These are phyloP conservation scores for Eupleurogrammus muticus DNA, from an alignment of 2,797 vertebrate species.

Conservation along the genomic window DNA sequence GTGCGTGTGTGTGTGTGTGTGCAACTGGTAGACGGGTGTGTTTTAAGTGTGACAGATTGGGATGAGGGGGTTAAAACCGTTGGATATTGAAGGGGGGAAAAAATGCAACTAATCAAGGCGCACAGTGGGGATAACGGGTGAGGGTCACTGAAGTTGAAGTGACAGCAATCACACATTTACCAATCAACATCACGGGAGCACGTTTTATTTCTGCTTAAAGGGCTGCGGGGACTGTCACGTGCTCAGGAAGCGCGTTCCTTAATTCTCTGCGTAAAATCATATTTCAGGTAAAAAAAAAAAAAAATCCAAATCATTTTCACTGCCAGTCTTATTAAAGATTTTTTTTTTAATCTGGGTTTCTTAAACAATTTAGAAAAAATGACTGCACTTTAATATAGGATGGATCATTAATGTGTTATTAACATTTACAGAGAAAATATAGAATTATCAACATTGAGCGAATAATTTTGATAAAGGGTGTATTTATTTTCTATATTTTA, in stretches of 20 bases:
- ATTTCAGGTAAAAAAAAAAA: neutral
- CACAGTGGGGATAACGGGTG: conserved; percentile 66
- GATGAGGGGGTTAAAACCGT: conserved; percentile 86
- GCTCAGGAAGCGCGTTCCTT: neutral
- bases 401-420: neutral
- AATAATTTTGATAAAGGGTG: neutral
- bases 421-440: neutral
- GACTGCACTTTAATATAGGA: neutral
- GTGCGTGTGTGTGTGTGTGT: conserved; percentile 59
- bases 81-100: conserved; percentile 81
- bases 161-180: conserved; percentile 58
- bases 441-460: neutral
- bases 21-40: conserved; percentile 88
- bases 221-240: neutral
- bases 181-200: conserved; percentile 31
- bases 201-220: conserved; percentile 21
- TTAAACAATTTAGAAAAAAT: neutral
- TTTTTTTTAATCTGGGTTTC: neutral
- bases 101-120: conserved; percentile 74
- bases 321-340: neutral
- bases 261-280: neutral
- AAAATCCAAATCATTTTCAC: neutral
- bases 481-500: neutral
- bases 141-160: conserved; percentile 70
- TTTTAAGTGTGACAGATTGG: conserved; percentile 93